A percentile compares a stretch with the other conserved stretches of the same genome.
Evolutionary conservation across 1,140 invertebrate species (phyloP).

Genomic region (Drosophila serrata): DNA sequence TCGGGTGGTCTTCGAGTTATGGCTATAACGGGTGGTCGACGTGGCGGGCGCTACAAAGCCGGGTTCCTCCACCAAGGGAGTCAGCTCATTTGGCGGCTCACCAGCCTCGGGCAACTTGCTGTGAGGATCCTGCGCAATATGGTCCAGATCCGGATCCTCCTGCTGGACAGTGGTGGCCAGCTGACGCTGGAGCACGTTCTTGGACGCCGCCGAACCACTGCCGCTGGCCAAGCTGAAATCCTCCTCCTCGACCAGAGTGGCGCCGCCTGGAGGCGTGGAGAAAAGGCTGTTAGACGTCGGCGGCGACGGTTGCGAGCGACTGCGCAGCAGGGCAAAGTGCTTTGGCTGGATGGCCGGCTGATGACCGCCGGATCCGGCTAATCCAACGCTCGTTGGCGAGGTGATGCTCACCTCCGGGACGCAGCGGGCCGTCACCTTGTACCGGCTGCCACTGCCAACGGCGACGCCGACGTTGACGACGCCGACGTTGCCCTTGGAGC

Average conservation of each 20-base stretch:
- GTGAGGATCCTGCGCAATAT: slow-evolving; percentile 35
- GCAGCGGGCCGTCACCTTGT: slow-evolving; percentile 84
- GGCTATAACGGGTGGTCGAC: slow-evolving; percentile 69
- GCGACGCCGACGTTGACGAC: slow-evolving; percentile 64
- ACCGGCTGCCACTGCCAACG: slow-evolving; percentile 76
- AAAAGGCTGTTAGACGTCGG: slow-evolving; percentile 84
- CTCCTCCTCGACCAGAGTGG: slow-evolving; percentile 83
- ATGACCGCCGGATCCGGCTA: slow-evolving; percentile 44
- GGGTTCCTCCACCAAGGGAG: slow-evolving; percentile 67
- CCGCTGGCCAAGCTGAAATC: slow-evolving; percentile 78
- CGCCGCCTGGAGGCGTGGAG: slow-evolving; percentile 75
- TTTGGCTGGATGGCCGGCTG: slow-evolving; percentile 64
- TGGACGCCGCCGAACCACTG: slow-evolving; percentile 47
- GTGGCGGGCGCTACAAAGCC: slow-evolving; percentile 41
- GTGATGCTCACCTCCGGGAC: slow-evolving; percentile 84
- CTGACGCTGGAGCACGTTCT: slow-evolving; percentile 77
- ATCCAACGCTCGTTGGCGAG: slow-evolving; percentile 71
- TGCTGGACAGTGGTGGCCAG: slow-evolving; percentile 64
- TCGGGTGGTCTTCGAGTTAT: slow-evolving; percentile 83
- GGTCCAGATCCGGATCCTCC: slow-evolving; percentile 57
- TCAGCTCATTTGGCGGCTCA: slow-evolving; percentile 69
- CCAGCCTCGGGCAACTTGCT: slow-evolving; percentile 26
- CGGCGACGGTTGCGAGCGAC: slow-evolving; percentile 66
- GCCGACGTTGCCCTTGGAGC: slow-evolving; percentile 69
- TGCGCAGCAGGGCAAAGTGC: slow-evolving; percentile 74